phyloP scores from a whole-genome alignment of 30 jellyfish, hydroid and myxozoan species.

The Aurelia sp. region DNA sequence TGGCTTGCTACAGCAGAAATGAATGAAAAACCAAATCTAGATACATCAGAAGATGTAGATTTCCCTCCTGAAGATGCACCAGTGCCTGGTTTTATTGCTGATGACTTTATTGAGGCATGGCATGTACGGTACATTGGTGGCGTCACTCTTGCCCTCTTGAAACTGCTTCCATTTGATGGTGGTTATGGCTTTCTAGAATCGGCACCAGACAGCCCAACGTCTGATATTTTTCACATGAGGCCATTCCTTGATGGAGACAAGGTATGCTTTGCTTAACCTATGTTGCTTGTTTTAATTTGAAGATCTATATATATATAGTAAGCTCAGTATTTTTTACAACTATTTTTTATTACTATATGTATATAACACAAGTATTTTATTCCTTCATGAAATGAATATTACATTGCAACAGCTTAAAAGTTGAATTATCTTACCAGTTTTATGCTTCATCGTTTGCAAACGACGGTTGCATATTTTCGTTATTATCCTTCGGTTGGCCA shows the following conservation, averaged over 20 bases:
- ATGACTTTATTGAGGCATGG: slow-evolving; percentile 97
- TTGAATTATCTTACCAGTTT: no score
- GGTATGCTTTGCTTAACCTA: slow-evolving; percentile 28
- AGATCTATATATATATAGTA: no score
- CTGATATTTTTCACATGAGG: slow-evolving; percentile 72
- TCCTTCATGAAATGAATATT: no score
- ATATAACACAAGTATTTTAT: no score
- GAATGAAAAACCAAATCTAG: slow-evolving; percentile 1
- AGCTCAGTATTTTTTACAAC: no score
- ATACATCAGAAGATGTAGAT: slow-evolving; percentile 17
- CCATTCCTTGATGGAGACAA: slow-evolving; percentile 82
- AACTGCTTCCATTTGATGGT: slow-evolving; percentile 91
- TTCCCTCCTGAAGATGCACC: slow-evolving; percentile 22
- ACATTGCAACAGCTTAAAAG: no score
- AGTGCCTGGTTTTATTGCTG: slow-evolving; percentile 52
- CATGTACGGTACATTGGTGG: slow-evolving; percentile 94
- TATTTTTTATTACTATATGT: no score
- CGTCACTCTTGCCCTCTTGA: slow-evolving; percentile 80
- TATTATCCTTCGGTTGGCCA: no score
- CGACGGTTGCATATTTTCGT: no score
- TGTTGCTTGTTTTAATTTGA: no score
- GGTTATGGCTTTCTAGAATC: slow-evolving; percentile 85
- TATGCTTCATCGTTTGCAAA: no score
- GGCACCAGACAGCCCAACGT: slow-evolving; percentile 94
- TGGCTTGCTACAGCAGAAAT: slow-evolving; percentile 75